Conservation (phyloP, 2,888 invertebrate genomes). For the Nomada ruficornis region DNA sequence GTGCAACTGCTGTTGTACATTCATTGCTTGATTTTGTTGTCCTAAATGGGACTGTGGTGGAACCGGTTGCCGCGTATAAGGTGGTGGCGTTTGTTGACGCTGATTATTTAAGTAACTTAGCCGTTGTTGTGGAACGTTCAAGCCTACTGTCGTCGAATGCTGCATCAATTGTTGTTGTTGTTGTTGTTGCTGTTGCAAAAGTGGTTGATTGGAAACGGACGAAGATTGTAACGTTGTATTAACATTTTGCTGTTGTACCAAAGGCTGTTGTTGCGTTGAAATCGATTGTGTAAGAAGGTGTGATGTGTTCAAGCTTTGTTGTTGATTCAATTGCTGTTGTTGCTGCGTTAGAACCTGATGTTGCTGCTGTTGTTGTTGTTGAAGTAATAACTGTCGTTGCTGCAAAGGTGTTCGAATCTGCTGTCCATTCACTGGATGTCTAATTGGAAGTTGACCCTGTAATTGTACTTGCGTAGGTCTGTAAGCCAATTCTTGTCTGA, state of each 20-base stretch:
- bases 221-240: constrained; percentile 64
- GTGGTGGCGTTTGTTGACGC: constrained; percentile 82
- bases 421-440: constrained; percentile 82
- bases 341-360: constrained; percentile 72
- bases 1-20: constrained; percentile 82
- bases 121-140: constrained; percentile 80
- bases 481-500: constrained; percentile 80
- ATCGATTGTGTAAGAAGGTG: constrained; percentile 66
- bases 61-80: constrained; percentile 83
- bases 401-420: constrained; percentile 77
- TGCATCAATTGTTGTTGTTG: constrained; percentile 71
- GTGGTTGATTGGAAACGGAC: constrained; percentile 63
- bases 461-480: constrained; percentile 74
- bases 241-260: constrained; percentile 66
- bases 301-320: constrained; percentile 62
- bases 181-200: constrained; percentile 68
- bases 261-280: constrained; percentile 62
- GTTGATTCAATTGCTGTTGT: constrained; percentile 73
- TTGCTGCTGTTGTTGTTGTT: constrained; percentile 70
- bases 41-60: constrained; percentile 70
- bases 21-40: constrained; percentile 78
- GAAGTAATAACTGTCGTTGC: constrained; percentile 75
- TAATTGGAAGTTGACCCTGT: constrained; percentile 77
- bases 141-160: constrained; percentile 64
- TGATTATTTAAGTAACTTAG: constrained; percentile 79